Evolutionary conservation across 1,140 invertebrate genomes (phyloP).

Genomic region (Drosophila tristis): DNA sequence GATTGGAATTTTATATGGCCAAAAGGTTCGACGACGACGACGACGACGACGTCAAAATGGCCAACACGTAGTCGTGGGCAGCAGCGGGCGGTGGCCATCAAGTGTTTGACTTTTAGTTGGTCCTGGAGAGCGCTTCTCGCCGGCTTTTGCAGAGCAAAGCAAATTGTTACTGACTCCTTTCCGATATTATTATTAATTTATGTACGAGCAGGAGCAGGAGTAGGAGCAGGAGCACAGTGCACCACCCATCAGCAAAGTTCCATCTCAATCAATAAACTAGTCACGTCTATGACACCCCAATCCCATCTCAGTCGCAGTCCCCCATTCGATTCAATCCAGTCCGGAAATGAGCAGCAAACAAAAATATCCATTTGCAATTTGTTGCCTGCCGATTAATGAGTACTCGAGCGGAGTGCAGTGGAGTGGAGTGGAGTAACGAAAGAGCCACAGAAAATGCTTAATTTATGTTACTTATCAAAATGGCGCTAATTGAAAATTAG

Average conservation of each 20-base stretch:
- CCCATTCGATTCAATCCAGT: constrained; percentile 22
- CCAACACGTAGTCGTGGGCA: constrained; percentile 61
- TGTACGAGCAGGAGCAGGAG: constrained; percentile 30
- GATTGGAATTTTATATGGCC: constrained; percentile 81
- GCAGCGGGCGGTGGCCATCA: constrained; percentile 36
- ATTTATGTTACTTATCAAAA: constrained; percentile 81
- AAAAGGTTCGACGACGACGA: constrained; percentile 52
- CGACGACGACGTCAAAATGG: constrained; percentile 59
- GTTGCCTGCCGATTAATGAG: constrained; percentile 54
- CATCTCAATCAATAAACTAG: constrained; percentile 78
- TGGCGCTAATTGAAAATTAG: constrained; percentile 82
- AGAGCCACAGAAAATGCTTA: constrained; percentile 56
- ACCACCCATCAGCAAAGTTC: constrained; percentile 45
- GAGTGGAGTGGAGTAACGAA: no score
- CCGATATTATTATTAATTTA: constrained; percentile 79
- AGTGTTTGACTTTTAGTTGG: constrained; percentile 77
- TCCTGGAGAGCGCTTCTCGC: constrained; percentile 12
- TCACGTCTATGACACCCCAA: constrained; percentile 60
- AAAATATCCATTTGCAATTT: constrained; percentile 77
- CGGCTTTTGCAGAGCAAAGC: constrained; percentile 77
- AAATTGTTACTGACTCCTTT: constrained; percentile 75
- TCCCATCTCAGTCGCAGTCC: not conserved
- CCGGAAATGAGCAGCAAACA: constrained; percentile 65
- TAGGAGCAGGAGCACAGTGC: not conserved
- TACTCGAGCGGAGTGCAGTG: no score